A percentile compares a stretch with the other conserved stretches of the same genome.
These are phyloP conservation scores for Pristionchus entomophagus DNA, from an alignment of 2,888 invertebrate species.

Conservation along the genomic window DNA sequence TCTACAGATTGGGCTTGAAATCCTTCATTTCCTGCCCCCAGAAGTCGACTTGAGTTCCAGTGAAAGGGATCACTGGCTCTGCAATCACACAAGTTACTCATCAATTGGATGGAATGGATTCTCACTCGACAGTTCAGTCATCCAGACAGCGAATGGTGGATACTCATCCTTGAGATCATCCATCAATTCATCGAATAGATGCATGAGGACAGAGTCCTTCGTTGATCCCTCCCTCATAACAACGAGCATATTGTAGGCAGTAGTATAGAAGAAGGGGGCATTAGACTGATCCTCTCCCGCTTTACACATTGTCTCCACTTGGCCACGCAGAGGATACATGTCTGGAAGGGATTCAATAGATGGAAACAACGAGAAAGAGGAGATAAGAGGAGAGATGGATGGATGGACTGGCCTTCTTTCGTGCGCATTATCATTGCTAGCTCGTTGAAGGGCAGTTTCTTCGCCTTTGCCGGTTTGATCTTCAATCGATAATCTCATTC, in stretches of 20 bases:
- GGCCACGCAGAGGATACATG: conserved; percentile 9
- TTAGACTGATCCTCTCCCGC: not conserved
- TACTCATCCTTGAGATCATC: not conserved
- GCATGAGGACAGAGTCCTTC: not conserved
- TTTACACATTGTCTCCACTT: conserved; percentile 41
- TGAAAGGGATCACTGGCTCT: conserved; percentile 15
- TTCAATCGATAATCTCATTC: not conserved
- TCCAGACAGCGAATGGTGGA: conserved; percentile 25
- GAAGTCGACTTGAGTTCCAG: not conserved
- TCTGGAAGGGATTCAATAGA: not conserved
- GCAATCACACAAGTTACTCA: not conserved
- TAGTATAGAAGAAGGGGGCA: conserved; percentile 10
- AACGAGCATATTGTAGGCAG: not conserved
- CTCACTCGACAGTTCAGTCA: not conserved
- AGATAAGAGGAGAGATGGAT: not conserved
- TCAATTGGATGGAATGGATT: not conserved
- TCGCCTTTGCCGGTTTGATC: not conserved
- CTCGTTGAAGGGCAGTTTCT: conserved; percentile 16
- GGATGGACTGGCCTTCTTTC: not conserved
- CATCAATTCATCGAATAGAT: conserved; percentile 21
- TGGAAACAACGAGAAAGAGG: not conserved
- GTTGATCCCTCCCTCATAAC: conserved; percentile 40
- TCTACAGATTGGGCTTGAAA: not conserved
- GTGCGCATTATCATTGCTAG: conserved; percentile 10
- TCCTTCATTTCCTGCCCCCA: conserved; percentile 45